Base-by-base conservation (phyloP, 2,888 invertebrate species). In the Timandra comae region DNA sequence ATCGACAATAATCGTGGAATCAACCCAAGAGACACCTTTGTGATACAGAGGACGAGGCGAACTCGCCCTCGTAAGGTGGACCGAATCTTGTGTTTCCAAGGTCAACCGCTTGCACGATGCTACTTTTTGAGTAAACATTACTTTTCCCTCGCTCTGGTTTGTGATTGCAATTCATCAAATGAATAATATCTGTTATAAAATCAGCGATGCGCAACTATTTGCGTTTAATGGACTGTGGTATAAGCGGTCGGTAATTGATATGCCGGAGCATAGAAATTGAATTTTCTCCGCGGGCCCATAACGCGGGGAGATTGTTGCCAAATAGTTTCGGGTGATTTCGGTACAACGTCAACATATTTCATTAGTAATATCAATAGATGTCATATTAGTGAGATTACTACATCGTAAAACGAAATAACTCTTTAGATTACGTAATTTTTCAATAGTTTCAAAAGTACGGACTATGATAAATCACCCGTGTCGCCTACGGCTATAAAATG, bases 141-240 rank as follows among this genome's bases (percentile, higher is more conserved):
- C 20, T 12, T n/a, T 6, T 8, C 12, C 12, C 12, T 9, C 12
- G 23, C 8, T 12, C 12, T 11, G 9, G 22, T 21, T 16, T 16
- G 16, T 16, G 16, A 16, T 16, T 3, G 16, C 16, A 16, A 16
- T 16, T 16, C 16, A 42, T 31, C 35, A 52, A 6, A 5, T 49
- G 45, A 61, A 54, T 67, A 59, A 69, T 63, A 47, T 31, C 37
- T 49, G 60, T 63, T 48, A 61, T 70, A 63, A 68, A 68, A 52
- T 31, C 61, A 63, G 41, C 58, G 47, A 46, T 44, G 65, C 67
- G 65, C 38, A 56, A 52, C 61, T 43, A 41, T 33, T 31, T 29
- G 42, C 31, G 48, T 49, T 63, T 56, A 67, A 67, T 67, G 61
- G 60, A 49, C 52, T 62, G 52, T 49, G 38, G 46, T 33, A 20